phyloP scores from a whole-genome alignment of 2,888 invertebrate species.

The Epsilonema sp. region DNA sequence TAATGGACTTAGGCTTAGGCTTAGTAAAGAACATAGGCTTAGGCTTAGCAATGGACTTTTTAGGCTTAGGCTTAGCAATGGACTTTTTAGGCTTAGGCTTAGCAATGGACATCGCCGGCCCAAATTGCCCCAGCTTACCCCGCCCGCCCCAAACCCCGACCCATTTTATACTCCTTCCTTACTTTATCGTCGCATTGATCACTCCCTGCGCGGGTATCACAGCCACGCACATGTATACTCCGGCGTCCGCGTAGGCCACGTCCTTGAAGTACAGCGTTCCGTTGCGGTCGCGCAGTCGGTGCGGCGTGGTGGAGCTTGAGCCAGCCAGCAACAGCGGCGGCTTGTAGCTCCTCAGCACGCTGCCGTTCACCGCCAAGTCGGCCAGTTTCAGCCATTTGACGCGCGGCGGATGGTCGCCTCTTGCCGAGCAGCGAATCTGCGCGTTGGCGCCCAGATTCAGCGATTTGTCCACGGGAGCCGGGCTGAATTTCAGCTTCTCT shows the following conservation, averaged over 20 bases:
- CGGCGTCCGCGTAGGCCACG: slow-evolving; percentile 46
- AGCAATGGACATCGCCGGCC: no score
- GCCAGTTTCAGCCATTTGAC: slow-evolving; percentile 48
- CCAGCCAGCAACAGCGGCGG: slow-evolving; percentile 47
- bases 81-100: no score
- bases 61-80: no score
- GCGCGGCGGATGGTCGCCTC: slow-evolving; percentile 51
- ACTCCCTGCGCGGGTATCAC: slow-evolving; percentile 52
- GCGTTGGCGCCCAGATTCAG: slow-evolving; percentile 57
- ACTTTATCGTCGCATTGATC: slow-evolving; percentile 63
- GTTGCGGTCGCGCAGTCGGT: slow-evolving; percentile 54
- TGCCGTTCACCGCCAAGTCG: slow-evolving; percentile 1
- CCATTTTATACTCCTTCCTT: no score
- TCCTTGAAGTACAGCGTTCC: slow-evolving; percentile 63
- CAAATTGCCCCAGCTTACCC: no score
- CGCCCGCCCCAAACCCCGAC: no score
- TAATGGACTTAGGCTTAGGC: no score
- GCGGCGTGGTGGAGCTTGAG: no score
- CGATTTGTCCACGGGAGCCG: slow-evolving; percentile 60
- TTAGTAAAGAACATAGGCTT: no score
- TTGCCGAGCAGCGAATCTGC: slow-evolving; percentile 72
- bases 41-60: no score
- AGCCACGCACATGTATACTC: slow-evolving; percentile 66
- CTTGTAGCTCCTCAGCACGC: slow-evolving; percentile 22
- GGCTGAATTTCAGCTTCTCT: slow-evolving; percentile 65